Percentiles rank a stretch among this genome's conserved stretches.
Evolutionary conservation across 2,797 vertebrate genomes (phyloP).

Genomic region (Syngnathus acus): DNA sequence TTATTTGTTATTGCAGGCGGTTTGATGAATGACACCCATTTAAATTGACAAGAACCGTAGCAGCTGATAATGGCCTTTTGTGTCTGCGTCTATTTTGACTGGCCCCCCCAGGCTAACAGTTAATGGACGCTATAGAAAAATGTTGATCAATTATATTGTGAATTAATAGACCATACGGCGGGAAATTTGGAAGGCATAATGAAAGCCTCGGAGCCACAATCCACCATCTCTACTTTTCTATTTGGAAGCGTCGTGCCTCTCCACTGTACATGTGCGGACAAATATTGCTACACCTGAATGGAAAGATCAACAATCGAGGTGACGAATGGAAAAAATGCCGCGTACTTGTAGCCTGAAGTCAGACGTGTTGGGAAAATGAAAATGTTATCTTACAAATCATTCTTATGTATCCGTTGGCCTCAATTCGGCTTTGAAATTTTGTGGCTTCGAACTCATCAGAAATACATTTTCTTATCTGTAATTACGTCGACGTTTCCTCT

Average conservation of each 20-base stretch:
- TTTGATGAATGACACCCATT: constrained; percentile 54
- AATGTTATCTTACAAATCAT: background rate
- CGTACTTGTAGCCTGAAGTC: background rate
- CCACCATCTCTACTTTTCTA: constrained; percentile 8
- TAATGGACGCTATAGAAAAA: constrained; percentile 58
- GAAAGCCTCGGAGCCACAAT: constrained; percentile 35
- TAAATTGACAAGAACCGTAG: constrained; percentile 54
- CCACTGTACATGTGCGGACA: background rate
- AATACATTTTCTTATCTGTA: constrained; percentile 1
- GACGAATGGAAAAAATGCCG: no score
- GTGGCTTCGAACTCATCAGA: background rate
- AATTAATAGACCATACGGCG: constrained; percentile 59
- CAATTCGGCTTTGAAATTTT: background rate
- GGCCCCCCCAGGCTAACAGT: constrained; percentile 50
- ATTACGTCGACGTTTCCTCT: constrained; percentile 7
- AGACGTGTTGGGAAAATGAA: background rate
- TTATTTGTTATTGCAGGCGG: constrained; percentile 1
- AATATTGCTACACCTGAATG: background rate
- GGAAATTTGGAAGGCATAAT: constrained; percentile 53
- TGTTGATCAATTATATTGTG: constrained; percentile 61
- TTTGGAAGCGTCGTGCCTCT: background rate
- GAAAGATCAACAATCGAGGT: background rate
- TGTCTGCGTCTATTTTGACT: constrained; percentile 40
- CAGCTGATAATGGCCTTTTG: constrained; percentile 52
- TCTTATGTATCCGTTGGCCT: background rate